Percentiles rank a stretch among this genome's conserved stretches.
These are phyloP conservation scores for Brachyistius frenatus DNA, from an alignment of 2,113 vertebrate species.

Conservation along the genomic window DNA sequence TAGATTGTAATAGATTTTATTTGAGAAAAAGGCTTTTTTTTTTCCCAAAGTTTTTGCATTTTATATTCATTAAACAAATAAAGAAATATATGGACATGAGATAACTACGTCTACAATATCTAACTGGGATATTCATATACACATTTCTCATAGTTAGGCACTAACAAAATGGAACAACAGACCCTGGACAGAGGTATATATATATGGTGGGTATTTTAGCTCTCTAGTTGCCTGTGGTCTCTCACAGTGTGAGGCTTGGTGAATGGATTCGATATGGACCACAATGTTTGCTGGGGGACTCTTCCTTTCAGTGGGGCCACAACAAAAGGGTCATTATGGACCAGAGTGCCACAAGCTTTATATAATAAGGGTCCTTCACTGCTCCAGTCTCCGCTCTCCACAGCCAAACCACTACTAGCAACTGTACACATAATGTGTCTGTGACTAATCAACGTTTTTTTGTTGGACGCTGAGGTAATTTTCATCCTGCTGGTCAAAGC, in stretches of 20 bases:
- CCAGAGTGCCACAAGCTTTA: constrained; percentile 74
- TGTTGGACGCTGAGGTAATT: neutral
- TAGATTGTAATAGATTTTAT: too few relatives aligned
- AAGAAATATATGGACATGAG: too few relatives aligned
- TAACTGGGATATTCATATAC: neutral
- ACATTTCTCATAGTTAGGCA: constrained; percentile 4
- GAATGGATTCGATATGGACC: constrained; percentile 78
- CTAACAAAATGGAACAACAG: constrained; percentile 36
- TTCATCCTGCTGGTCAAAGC: neutral
- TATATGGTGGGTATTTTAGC: constrained; percentile 39
- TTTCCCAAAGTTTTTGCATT: too few relatives aligned
- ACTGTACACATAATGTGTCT: constrained; percentile 48
- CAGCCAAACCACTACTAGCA: constrained; percentile 34
- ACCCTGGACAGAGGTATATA: constrained; percentile 36
- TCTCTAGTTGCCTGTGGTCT: constrained; percentile 48
- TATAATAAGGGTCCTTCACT: constrained; percentile 73
- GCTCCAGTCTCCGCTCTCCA: constrained; percentile 53
- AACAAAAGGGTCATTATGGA: constrained; percentile 80
- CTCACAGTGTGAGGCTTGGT: constrained; percentile 42
- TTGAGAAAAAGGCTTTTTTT: too few relatives aligned
- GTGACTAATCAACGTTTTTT: constrained; percentile 20
- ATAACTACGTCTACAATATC: neutral
- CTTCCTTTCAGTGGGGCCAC: constrained; percentile 71
- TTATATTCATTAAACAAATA: too few relatives aligned
- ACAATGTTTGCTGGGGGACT: constrained; percentile 72